Conservation (phyloP, 2,113 vertebrate genomes). For the Ariopsis seemanni region DNA sequence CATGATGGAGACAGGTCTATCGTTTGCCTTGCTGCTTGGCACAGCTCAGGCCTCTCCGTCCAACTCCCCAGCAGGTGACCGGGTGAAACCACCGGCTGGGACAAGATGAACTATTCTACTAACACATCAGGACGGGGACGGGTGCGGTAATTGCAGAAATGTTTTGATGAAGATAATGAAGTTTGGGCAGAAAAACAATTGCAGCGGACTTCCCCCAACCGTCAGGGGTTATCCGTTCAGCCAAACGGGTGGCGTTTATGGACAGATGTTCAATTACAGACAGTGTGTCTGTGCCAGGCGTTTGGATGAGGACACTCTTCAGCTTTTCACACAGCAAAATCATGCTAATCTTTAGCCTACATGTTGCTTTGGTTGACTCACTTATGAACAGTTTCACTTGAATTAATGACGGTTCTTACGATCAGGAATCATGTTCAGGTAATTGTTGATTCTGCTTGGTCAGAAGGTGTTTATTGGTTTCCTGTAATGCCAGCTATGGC, state of each 20-base stretch:
- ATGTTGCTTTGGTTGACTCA: neutral
- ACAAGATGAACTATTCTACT: constrained; percentile 65
- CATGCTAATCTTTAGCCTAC: neutral
- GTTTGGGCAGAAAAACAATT: constrained; percentile 44
- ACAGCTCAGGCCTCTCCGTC: constrained; percentile 56
- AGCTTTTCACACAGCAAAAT: constrained; percentile 25
- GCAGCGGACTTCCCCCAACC: constrained; percentile 50
- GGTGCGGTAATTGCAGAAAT: constrained; percentile 55
- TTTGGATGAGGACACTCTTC: constrained; percentile 27
- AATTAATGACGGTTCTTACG: neutral
- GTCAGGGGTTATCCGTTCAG: constrained; percentile 56
- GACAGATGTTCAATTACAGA: constrained; percentile 66
- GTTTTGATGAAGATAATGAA: constrained; percentile 62
- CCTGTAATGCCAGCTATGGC: neutral
- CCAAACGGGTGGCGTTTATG: constrained; percentile 49
- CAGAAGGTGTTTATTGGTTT: neutral
- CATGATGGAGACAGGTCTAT: constrained; percentile 50
- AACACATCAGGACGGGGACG: constrained; percentile 61
- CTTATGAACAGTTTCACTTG: neutral
- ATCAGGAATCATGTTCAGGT: no score
- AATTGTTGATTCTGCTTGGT: neutral
- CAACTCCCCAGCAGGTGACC: constrained; percentile 66
- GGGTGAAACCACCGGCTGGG: constrained; percentile 37
- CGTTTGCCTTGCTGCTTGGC: constrained; percentile 38
- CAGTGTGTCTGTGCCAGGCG: constrained; percentile 38